Conservation (phyloP, 2,888 invertebrate genomes). For the Harpalus rufipes region DNA sequence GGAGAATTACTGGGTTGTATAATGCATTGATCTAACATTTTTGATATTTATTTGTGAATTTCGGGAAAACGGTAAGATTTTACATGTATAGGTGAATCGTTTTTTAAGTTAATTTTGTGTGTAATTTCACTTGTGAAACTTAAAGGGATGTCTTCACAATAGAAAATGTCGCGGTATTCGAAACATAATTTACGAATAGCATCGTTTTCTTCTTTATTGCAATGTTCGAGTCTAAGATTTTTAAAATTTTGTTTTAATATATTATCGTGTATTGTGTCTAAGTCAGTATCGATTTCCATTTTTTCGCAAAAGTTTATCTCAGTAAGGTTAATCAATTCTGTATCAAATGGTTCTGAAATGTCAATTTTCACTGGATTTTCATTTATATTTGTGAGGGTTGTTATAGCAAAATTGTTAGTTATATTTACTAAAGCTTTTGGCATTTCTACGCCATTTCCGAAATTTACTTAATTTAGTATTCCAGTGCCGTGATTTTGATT, state of each 20-base stretch:
- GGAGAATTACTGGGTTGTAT: not conserved
- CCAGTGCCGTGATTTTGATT: conserved; percentile 40
- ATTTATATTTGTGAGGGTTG: conserved; percentile 21
- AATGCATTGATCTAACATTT: conserved; percentile 22
- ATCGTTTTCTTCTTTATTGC: conserved; percentile 51
- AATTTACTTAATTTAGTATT: conserved; percentile 31
- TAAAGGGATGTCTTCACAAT: not conserved
- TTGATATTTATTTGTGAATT: conserved; percentile 15
- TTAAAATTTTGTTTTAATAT: conserved; percentile 54
- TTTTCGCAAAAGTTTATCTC: conserved; percentile 47
- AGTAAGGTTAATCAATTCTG: conserved; percentile 20
- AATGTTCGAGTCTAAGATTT: conserved; percentile 47
- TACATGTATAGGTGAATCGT: not conserved
- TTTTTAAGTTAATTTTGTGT: conserved; percentile 10
- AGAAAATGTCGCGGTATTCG: too few relatives aligned
- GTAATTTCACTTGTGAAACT: not conserved
- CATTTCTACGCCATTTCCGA: conserved; percentile 24
- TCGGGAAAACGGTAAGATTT: conserved; percentile 12
- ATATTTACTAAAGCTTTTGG: conserved; percentile 56
- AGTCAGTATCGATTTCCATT: conserved; percentile 9
- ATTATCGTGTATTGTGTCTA: conserved; percentile 22
- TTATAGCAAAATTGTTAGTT: conserved; percentile 32
- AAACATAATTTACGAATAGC: conserved; percentile 39
- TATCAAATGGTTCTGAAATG: conserved; percentile 37
- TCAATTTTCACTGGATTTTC: not conserved